A percentile compares a stretch with the other conserved stretches of the same genome.
Evolutionary conservation across 2,797 vertebrate species (phyloP).

Genomic region (Melanogrammus aeglefinus): DNA sequence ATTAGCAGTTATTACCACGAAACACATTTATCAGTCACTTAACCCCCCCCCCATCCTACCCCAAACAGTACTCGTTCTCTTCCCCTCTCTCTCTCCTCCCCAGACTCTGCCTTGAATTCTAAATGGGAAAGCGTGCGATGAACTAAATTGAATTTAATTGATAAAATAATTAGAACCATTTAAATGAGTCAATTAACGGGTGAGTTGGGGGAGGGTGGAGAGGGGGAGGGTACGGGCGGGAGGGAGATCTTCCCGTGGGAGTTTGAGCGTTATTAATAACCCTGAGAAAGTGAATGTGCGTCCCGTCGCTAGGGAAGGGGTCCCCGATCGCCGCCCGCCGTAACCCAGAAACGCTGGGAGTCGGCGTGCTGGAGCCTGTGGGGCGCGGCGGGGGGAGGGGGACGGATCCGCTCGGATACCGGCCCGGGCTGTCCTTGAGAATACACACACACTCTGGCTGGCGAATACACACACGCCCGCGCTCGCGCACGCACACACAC

Average conservation of each 20-base stretch:
- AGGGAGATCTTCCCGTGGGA: constrained; percentile 25
- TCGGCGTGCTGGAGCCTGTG: neutral
- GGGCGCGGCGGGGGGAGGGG: neutral
- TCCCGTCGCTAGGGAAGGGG: constrained; percentile 43
- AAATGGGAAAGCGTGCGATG: constrained; percentile 56
- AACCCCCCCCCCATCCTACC: constrained; percentile 17
- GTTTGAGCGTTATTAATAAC: constrained; percentile 59
- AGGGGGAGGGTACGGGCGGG: constrained; percentile 29
- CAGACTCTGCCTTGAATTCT: constrained; percentile 31
- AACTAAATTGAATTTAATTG: constrained; percentile 68
- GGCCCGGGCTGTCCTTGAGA: neutral
- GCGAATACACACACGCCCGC: neutral
- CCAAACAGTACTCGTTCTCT: constrained; percentile 5
- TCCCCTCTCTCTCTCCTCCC: constrained; percentile 22
- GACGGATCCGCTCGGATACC: constrained; percentile 20
- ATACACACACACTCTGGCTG: neutral
- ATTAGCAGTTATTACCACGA: constrained; percentile 60
- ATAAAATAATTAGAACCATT: constrained; percentile 68
- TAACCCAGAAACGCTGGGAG: constrained; percentile 62
- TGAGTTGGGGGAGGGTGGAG: constrained; percentile 42
- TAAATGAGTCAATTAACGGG: constrained; percentile 67
- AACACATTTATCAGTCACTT: constrained; percentile 56
- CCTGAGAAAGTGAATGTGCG: constrained; percentile 41
- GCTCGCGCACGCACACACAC: too few relatives aligned
- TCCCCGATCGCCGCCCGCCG: constrained; percentile 43